These are phyloP conservation scores for Melanotaenia nigrans DNA, from an alignment of 2,797 vertebrate species.

Conservation along the genomic window DNA sequence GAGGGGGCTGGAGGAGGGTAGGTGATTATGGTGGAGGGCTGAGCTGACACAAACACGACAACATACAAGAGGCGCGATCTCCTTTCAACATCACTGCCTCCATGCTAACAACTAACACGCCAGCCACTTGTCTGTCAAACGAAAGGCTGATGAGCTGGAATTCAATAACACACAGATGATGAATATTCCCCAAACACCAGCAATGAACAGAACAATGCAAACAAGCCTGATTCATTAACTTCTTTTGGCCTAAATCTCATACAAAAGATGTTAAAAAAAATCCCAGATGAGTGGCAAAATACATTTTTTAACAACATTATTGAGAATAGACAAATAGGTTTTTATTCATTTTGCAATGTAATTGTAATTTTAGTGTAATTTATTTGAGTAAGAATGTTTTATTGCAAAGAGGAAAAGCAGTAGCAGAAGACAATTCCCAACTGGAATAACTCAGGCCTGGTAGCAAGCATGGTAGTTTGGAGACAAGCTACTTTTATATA, in stretches of 20 bases:
- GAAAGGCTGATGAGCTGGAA: conserved; percentile 65
- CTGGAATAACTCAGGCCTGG: conserved; percentile 63
- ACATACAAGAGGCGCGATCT: conserved; percentile 75
- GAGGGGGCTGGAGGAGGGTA: conserved; percentile 60
- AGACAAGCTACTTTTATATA: conserved; percentile 61
- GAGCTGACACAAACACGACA: conserved; percentile 79
- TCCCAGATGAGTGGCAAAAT: conserved; percentile 1
- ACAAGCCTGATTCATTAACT: conserved; percentile 57
- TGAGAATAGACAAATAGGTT: not conserved
- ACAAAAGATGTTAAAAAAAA: conserved; percentile 16
- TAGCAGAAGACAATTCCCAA: conserved; percentile 66
- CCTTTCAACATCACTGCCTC: conserved; percentile 66
- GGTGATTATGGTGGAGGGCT: conserved; percentile 62
- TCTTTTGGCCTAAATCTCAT: conserved; percentile 47
- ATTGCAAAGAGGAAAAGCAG: conserved; percentile 45
- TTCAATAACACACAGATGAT: conserved; percentile 71
- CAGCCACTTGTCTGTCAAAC: conserved; percentile 69
- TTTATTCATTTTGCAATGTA: not conserved
- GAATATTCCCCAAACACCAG: conserved; percentile 70
- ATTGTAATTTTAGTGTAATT: conserved; percentile 20
- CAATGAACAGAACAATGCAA: conserved; percentile 63
- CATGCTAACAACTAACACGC: conserved; percentile 66
- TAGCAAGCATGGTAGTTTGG: conserved; percentile 46
- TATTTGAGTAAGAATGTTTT: conserved; percentile 53
- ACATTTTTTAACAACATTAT: not conserved